Conservation (phyloP, 2,797 vertebrate species). For the Sebastes matsubarae region DNA sequence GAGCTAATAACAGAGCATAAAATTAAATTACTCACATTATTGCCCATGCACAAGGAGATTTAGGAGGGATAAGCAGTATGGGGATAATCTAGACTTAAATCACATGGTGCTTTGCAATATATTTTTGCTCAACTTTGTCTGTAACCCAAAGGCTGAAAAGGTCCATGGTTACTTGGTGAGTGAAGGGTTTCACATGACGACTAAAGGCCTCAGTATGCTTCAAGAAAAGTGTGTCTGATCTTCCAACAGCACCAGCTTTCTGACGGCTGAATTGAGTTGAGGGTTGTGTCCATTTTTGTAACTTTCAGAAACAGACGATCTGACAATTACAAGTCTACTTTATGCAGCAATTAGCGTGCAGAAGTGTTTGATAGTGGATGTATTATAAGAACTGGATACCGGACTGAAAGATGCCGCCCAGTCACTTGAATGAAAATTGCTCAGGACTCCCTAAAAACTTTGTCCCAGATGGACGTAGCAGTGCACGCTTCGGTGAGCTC, state of each 20-base stretch:
- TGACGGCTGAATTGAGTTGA: neutral
- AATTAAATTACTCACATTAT: constrained; percentile 38
- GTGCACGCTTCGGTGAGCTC: no score
- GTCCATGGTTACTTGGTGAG: neutral
- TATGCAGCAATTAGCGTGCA: neutral
- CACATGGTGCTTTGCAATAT: constrained; percentile 20
- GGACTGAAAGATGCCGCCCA: neutral
- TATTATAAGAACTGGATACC: neutral
- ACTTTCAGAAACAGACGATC: neutral
- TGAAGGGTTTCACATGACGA: neutral
- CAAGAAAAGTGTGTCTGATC: neutral
- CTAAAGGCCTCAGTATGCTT: neutral
- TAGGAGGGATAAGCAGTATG: constrained; percentile 27
- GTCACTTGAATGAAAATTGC: neutral
- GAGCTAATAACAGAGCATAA: constrained; percentile 39
- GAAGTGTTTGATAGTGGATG: neutral
- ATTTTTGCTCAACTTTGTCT: neutral
- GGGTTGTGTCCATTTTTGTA: neutral
- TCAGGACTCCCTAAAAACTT: neutral
- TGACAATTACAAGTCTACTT: neutral
- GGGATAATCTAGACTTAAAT: constrained; percentile 39
- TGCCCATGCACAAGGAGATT: constrained; percentile 33
- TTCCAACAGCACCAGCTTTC: neutral
- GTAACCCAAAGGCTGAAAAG: neutral
- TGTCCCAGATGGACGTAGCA: neutral